Percentiles rank a stretch among this genome's conserved stretches.
Evolutionary conservation across 2,888 invertebrate species (phyloP).

Genomic region (Caenorhabditis japonica): DNA sequence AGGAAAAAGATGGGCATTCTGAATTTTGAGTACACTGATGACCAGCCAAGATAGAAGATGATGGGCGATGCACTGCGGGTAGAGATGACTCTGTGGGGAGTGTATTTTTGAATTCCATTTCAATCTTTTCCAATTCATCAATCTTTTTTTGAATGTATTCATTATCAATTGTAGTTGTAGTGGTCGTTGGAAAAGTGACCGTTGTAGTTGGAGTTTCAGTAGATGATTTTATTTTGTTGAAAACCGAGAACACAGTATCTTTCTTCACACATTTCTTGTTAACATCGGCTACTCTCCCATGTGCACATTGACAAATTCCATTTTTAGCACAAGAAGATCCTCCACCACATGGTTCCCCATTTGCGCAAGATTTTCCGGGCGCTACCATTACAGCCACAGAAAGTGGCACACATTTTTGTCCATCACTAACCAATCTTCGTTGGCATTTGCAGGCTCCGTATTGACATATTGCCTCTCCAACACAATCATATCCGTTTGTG

Average conservation of each 20-base stretch:
- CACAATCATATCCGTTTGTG: constrained; percentile 71
- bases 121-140: constrained; percentile 57
- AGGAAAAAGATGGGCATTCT: constrained; percentile 63
- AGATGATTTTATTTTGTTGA: constrained; percentile 41
- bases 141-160: constrained; percentile 44
- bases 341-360: constrained; percentile 65
- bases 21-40: constrained; percentile 54
- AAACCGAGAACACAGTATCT: constrained; percentile 51
- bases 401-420: constrained; percentile 67
- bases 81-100: constrained; percentile 15
- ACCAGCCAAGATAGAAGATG: constrained; percentile 48
- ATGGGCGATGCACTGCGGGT: constrained; percentile 16
- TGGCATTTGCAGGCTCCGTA: constrained; percentile 71
- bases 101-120: constrained; percentile 56
- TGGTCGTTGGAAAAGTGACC: constrained; percentile 21
- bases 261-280: constrained; percentile 68
- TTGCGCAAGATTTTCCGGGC: constrained; percentile 68
- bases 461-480: constrained; percentile 66
- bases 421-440: constrained; percentile 64
- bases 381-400: constrained; percentile 56
- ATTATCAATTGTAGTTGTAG: constrained; percentile 30
- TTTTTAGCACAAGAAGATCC: constrained; percentile 54
- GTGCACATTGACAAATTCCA: constrained; percentile 67
- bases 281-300: constrained; percentile 62
- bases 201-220: constrained; percentile 26